Evolutionary conservation across 2,888 invertebrate genomes (phyloP), one percentile per base, ranked within the genome.

Genomic region (Pecten maximus): DNA sequence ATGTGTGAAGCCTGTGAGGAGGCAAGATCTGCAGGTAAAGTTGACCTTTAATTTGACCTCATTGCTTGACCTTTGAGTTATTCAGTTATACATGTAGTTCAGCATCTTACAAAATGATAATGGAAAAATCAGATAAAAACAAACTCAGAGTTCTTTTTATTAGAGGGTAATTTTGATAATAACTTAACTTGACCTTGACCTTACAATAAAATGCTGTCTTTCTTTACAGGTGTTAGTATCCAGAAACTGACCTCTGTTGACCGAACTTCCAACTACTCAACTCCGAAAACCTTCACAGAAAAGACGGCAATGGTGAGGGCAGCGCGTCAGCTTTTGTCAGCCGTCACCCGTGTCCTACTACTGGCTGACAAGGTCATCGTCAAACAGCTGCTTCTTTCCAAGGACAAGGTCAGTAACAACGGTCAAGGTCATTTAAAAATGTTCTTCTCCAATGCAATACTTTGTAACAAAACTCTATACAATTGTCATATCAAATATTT

Each of bases 1-100:
- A 99, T 99, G 99, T 99, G 98, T 97, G 98, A 99, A 95, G 99
- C 99, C 40, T 99, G 99, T 97, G 98, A 98, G 96, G 99, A 99
- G 97, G 99, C 99, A 28, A 97, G 99, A 95, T 98, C 98, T 96
- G 99, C 99, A 96, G 99, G 99, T 99, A 97, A 97, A 40, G 35
- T 35, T 86, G 40, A 39, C 19, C 54, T 44, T 87, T 2, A 88
- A 28, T 39, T 16, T 40, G 12, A 48, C n/a, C 40, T 88, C 28
- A 23, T 39, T 35, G n/a, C 40, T 0, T 60, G 35, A 44, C n/a
- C 40, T 16, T 35, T 48, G 15, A 88, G 40, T n/a, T 50, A n/a
- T 40, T 23, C 23, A 23, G 88, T 48, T 44, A 23, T n/a, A 88
- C n/a, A 44, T 88, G 12, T 23, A 88, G 12, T 40, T 19, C n/a